Conservation (phyloP, 2,888 invertebrate species). For the Hemithea aestivaria region DNA sequence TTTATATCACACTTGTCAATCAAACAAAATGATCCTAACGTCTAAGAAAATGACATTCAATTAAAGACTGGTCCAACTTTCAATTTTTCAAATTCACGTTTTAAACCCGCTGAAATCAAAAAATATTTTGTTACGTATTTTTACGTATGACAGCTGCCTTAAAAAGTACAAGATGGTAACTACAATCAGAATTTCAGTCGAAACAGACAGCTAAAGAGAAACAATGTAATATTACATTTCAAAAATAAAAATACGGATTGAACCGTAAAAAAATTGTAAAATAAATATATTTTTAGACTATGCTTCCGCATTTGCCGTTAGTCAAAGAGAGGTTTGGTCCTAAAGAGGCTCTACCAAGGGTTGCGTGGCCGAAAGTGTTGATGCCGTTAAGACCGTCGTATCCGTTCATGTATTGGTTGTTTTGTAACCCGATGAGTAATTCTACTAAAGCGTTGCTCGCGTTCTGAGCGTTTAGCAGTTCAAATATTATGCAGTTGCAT, state of each 20-base stretch:
- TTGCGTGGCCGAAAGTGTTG: constrained; percentile 49
- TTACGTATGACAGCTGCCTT: neutral
- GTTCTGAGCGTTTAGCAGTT: constrained; percentile 64
- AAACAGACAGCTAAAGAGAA: constrained; percentile 5
- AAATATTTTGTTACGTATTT: too few relatives aligned
- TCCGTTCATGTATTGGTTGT: constrained; percentile 69
- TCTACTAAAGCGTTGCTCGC: constrained; percentile 70
- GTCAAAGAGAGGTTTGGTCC: constrained; percentile 61
- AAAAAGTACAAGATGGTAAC: constrained; percentile 35
- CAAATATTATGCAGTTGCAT: constrained; percentile 71
- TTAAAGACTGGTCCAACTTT: too few relatives aligned
- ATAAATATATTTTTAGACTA: constrained; percentile 45
- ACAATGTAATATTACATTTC: constrained; percentile 9
- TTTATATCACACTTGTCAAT: too few relatives aligned
- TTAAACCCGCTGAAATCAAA: too few relatives aligned
- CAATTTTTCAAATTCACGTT: too few relatives aligned
- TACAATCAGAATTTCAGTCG: constrained; percentile 33
- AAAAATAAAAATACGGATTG: constrained; percentile 1
- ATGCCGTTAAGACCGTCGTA: constrained; percentile 40
- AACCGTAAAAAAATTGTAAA: constrained; percentile 3
- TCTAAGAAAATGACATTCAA: too few relatives aligned
- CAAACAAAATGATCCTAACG: too few relatives aligned
- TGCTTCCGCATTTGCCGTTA: constrained; percentile 70
- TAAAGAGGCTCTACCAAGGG: constrained; percentile 50
- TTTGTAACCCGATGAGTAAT: constrained; percentile 65